Conservation (phyloP, 2,888 invertebrate genomes). For the Coelopa pilipes region DNA sequence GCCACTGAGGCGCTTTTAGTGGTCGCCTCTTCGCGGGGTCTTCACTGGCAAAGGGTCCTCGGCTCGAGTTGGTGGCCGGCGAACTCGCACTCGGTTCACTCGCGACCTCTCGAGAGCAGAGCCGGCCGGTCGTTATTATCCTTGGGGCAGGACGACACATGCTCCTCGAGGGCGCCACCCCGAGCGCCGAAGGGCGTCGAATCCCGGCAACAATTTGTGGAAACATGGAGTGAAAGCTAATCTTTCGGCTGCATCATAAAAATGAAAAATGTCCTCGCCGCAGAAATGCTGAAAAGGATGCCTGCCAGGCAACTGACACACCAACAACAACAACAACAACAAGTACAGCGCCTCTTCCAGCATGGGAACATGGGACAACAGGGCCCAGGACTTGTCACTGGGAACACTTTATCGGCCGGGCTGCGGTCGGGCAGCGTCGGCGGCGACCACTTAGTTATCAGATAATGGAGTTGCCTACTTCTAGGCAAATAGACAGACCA, state of each 20-base stretch:
- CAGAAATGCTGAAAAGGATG: not conserved
- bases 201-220: not conserved
- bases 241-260: not conserved
- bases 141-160: no score
- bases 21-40: no score
- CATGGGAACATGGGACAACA: not conserved
- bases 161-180: no score
- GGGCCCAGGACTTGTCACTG: slow-evolving; percentile 17
- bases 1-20: no score
- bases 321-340: not conserved
- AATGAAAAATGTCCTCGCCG: slow-evolving; percentile 5
- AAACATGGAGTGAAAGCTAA: not conserved
- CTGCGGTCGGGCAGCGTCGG: not conserved
- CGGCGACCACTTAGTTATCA: slow-evolving; percentile 15
- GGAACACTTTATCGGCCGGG: slow-evolving; percentile 13
- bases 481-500: slow-evolving; percentile 1
- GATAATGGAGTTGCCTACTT: slow-evolving; percentile 27
- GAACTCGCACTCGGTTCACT: no score
- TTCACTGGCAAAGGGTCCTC: no score
- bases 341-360: not conserved
- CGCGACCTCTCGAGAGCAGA: no score
- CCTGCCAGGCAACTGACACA: not conserved
- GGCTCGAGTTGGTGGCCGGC: no score
- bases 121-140: no score
- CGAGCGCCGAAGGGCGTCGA: not conserved